These are phyloP conservation scores for Zootoca vivipara DNA, from an alignment of 2,113 vertebrate species.

Conservation along the genomic window DNA sequence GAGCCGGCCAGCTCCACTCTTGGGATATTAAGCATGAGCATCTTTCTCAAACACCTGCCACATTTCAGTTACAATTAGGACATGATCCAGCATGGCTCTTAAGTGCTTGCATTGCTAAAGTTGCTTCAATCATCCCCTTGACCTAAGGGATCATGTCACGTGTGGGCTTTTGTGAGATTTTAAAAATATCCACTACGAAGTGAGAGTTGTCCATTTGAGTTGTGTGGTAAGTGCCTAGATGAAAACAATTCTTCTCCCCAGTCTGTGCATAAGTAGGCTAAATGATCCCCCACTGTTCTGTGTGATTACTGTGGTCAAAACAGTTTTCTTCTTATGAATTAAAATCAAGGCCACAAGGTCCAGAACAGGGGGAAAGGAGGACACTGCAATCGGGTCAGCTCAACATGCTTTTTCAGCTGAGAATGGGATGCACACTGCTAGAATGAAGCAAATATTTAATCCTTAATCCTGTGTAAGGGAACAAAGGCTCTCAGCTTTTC, in stretches of 20 bases:
- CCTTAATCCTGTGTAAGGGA: not conserved
- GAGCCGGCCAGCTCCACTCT: not conserved
- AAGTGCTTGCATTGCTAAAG: not conserved
- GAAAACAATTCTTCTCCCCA: not conserved
- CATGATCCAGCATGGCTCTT: not conserved
- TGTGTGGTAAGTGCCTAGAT: not conserved
- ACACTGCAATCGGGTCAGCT: not conserved
- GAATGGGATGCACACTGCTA: not conserved
- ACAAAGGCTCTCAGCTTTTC: not conserved
- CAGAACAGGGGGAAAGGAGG: not conserved
- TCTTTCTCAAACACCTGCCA: not conserved
- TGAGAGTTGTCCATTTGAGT: not conserved
- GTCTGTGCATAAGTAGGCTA: not conserved
- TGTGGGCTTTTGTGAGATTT: not conserved
- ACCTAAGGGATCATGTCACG: not conserved
- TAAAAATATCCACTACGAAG: not conserved
- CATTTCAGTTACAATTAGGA: not conserved
- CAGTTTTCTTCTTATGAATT: not conserved
- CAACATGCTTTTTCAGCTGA: not conserved
- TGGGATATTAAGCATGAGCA: not conserved
- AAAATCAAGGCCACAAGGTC: not conserved
- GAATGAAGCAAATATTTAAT: not conserved
- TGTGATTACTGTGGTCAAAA: not conserved
- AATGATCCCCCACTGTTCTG: not conserved
- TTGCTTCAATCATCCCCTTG: not conserved